Base-by-base conservation (phyloP, 64 coral and sea anemone species). In the Pachyseris speciosa region DNA sequence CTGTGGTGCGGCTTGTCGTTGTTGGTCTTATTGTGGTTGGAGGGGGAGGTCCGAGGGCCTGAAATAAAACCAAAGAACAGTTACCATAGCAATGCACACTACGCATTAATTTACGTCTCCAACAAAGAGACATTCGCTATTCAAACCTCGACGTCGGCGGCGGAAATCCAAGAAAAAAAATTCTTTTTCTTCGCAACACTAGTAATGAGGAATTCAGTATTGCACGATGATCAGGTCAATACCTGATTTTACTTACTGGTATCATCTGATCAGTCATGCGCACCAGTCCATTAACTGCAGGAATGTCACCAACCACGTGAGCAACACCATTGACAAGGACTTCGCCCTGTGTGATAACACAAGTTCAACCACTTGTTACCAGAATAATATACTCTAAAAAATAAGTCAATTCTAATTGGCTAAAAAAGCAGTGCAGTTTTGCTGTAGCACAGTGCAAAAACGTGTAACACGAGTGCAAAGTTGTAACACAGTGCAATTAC, bases 251-350 rank as follows among this genome's bases (percentile, higher is more conserved):
- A 69, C 94, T 85, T 81, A 96, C 94, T 67, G 94, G 94, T 36
- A 96, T 83, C 40, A 89, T 61, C 45, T 96, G 94, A 79, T 96
- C 94, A 0, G 93, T 86, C 1, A 96, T 67, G 29, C 89, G 88
- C 20, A 96, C 75, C 8, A 96, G 36, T 11, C 94, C 94, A 88
- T 93, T 96, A 9, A 90, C 76, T 1, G 77, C 90, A 37, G 69
- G 84, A 42, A 96, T 85, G 20, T 96, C 94, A 43, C 77, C 86
- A 1, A 79, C 31, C 20, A 88, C 17, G 72, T 96, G 94, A 7
- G 90, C 86, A 2, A 92, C 72, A 5, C 91, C 91, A 81, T 96
- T 96, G 34, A 96, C 69, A 10, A 79, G 38, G 33, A 96, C 33
- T 26, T 84, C 61, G 4, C 78, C 81, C 94, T 96, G 17, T 39